These are phyloP conservation scores for Illadopsis cleaveri DNA, from an alignment of 2,113 vertebrate genomes.

Conservation along the genomic window DNA sequence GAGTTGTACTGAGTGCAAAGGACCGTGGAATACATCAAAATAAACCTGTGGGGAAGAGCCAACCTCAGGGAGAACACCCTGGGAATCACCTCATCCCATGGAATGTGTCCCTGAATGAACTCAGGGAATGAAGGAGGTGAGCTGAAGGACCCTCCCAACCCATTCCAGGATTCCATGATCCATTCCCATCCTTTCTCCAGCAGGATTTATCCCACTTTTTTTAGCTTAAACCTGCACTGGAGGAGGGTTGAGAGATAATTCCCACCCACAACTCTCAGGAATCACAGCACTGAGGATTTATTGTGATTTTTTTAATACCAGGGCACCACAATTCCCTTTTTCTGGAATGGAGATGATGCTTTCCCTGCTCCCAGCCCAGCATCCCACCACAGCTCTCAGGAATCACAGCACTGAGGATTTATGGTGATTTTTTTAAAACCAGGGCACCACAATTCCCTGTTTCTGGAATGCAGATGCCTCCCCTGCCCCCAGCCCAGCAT, in stretches of 20 bases:
- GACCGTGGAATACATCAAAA: conserved; percentile 94
- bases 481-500: background rate
- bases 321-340: accelerated
- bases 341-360: background rate
- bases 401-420: background rate
- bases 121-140: background rate
- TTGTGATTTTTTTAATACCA: accelerated
- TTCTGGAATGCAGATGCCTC: accelerated
- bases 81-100: accelerated
- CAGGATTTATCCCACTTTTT: accelerated
- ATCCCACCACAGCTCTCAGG: background rate
- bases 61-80: accelerated
- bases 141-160: accelerated
- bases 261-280: background rate
- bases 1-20: conserved; percentile 97
- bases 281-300: background rate
- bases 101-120: background rate
- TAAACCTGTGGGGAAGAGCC: conserved; percentile 75
- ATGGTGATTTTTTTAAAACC: accelerated
- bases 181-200: background rate
- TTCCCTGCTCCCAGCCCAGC: background rate
- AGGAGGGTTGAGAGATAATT: background rate
- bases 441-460: accelerated
- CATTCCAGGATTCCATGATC: background rate
- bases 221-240: background rate